Base-by-base conservation (phyloP, 2,113 vertebrate genomes). In the Eulacestoma nigropectus region DNA sequence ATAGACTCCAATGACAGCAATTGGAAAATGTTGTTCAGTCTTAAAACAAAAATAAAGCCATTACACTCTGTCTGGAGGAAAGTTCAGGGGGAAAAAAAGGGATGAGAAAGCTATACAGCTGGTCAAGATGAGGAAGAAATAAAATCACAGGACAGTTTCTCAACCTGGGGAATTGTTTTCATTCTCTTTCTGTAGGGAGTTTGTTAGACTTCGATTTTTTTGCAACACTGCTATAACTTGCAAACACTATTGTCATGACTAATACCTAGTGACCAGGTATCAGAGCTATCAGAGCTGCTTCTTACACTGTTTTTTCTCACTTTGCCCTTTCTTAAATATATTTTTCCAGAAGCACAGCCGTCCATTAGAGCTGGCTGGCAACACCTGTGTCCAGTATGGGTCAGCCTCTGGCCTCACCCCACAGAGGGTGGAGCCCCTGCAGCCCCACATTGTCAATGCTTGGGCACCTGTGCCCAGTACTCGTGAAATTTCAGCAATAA, bases 31-130 rank as follows among this genome's bases (percentile, higher is more conserved):
- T 20, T 65, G 13, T 49, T 93, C 17, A 26, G 4, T 62, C 37
- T 89, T 41, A 49, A 70, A 90, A 19, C 6, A 39, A 81, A 78
- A 79, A 72, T 70, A 84, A 91, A 91, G 20, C 57, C 65, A 79
- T 75, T 95, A 32, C 19, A 11, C 3, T 39, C 32, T 72, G 20
- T 49, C 63, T 74, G 19, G 25, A 44, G 49, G 60, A 75, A 89
- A 41, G 39, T 46, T 89, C 16, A 11, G n/a, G 35, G 7, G 1
- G 4, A 4, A 6, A 18, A 33, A 47, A 13, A 14, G 9, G 26
- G 11, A 63, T 30, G 29, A 84, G 29, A 84, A 74, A 84, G 29
- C 23, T 57, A 9, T 62, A 39, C 17, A 22, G 13, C 42, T 64
- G 35, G 30, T 27, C 46, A 76, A 76, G 41, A 26, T 56, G 33